These are phyloP conservation scores for Scarus forsteni DNA, from an alignment of 2,797 vertebrate genomes.

Conservation along the genomic window DNA sequence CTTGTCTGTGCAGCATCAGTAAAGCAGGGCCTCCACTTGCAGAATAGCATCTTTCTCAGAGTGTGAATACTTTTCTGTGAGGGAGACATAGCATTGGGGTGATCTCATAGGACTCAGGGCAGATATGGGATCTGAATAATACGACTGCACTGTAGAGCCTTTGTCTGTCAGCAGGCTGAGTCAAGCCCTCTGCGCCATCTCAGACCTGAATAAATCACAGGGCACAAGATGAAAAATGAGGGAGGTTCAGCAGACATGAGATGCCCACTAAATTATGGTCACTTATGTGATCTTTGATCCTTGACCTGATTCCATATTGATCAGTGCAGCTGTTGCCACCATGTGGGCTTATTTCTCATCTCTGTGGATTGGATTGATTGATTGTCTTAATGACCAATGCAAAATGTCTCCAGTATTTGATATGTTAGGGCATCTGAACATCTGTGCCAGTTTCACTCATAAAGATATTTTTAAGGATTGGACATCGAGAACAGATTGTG, in stretches of 20 bases:
- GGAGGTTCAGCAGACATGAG: conserved; percentile 28
- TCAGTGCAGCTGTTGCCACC: conserved; percentile 43
- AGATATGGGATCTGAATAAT: conserved; percentile 80
- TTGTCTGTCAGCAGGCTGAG: conserved; percentile 81
- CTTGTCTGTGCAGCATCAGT: conserved; percentile 70
- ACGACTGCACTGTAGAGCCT: conserved; percentile 73
- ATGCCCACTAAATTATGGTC: conserved; percentile 39
- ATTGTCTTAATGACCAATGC: too few species aligned
- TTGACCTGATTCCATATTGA: conserved; percentile 40
- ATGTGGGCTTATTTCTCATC: too few species aligned
- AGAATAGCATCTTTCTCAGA: conserved; percentile 75
- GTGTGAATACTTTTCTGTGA: conserved; percentile 74
- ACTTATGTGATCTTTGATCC: conserved; percentile 45
- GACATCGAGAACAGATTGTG: too few species aligned
- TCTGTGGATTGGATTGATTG: too few species aligned
- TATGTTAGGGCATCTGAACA: too few species aligned
- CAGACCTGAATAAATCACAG: conserved; percentile 65
- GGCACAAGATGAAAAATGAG: conserved; percentile 64
- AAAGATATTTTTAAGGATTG: too few species aligned
- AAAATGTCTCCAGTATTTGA: too few species aligned
- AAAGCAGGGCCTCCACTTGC: conserved; percentile 59
- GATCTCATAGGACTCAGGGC: conserved; percentile 83
- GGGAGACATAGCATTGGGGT: conserved; percentile 81
- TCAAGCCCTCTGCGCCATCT: conserved; percentile 74
- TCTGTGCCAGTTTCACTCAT: too few species aligned